Conservation (phyloP, 2,797 vertebrate species). For the Sciaenops ocellatus region DNA sequence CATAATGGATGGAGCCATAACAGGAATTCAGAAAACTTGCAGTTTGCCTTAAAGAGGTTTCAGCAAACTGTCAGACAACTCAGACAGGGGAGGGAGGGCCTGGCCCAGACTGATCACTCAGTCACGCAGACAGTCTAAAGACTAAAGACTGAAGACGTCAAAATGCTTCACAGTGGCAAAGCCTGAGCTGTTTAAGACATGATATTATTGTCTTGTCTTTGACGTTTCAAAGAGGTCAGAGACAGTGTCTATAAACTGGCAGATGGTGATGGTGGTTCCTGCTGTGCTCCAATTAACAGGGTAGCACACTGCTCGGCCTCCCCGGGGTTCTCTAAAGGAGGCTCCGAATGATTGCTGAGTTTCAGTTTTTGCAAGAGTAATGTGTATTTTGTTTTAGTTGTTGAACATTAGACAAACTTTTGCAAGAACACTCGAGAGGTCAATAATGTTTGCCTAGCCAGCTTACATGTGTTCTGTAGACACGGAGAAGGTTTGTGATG, state of each 20-base stretch:
- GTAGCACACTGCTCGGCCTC: not conserved
- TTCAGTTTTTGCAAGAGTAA: not conserved
- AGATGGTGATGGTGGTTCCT: not conserved
- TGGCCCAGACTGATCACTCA: not conserved
- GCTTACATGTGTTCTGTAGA: not conserved
- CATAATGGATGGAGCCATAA: not conserved
- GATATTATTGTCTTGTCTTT: not conserved
- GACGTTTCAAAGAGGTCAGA: not conserved
- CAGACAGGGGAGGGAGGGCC: not conserved
- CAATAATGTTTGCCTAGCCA: too few species aligned
- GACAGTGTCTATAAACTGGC: not conserved
- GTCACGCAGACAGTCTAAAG: not conserved
- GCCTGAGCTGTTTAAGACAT: too few species aligned
- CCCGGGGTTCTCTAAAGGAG: not conserved
- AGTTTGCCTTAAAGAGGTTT: not conserved
- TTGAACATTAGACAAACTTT: not conserved
- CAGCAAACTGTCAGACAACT: not conserved
- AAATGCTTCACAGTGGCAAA: not conserved
- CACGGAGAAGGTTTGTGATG: not conserved
- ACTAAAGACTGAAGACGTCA: not conserved
- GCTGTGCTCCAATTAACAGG: not conserved
- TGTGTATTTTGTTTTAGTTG: slow-evolving; percentile 5
- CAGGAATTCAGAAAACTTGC: not conserved
- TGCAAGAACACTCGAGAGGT: not conserved
- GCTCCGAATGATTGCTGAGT: not conserved